Evolutionary conservation across 2,797 vertebrate genomes (phyloP).

Genomic region (Syndactyla subalaris): DNA sequence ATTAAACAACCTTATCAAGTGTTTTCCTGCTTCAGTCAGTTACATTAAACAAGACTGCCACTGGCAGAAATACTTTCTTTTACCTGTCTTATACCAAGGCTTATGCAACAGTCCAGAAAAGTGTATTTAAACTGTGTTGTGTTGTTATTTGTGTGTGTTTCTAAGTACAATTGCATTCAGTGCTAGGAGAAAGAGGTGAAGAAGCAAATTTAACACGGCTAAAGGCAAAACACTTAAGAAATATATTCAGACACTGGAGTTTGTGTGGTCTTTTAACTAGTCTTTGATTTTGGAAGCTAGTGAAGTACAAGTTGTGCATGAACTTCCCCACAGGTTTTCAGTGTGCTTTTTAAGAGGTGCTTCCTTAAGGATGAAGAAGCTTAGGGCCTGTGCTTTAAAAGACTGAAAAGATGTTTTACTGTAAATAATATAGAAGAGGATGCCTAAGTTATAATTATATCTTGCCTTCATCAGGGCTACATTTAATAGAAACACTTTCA

Average conservation of each 20-base stretch:
- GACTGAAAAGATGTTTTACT: not conserved
- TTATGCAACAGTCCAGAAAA: not conserved
- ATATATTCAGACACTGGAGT: not conserved
- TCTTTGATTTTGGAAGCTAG: not conserved
- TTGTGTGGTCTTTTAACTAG: not conserved
- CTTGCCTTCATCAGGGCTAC: not conserved
- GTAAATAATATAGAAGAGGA: not conserved
- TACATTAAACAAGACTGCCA: not conserved
- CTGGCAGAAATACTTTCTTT: not conserved
- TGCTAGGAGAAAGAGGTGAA: not conserved
- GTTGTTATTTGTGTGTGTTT: not conserved
- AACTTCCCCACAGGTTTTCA: not conserved
- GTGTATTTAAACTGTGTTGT: not conserved
- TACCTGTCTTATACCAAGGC: not conserved
- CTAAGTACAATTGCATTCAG: not conserved
- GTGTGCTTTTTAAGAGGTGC: not conserved
- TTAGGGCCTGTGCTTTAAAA: not conserved
- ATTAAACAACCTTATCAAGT: not conserved
- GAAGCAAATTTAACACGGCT: not conserved
- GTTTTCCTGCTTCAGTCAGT: not conserved
- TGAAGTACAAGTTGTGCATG: not conserved
- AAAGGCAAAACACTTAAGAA: not conserved
- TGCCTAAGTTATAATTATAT: not conserved
- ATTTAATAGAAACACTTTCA: not conserved
- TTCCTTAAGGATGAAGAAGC: not conserved